phyloP scores from a whole-genome alignment of 2,888 invertebrate genomes.

The Yponomeuta plumbellus region DNA sequence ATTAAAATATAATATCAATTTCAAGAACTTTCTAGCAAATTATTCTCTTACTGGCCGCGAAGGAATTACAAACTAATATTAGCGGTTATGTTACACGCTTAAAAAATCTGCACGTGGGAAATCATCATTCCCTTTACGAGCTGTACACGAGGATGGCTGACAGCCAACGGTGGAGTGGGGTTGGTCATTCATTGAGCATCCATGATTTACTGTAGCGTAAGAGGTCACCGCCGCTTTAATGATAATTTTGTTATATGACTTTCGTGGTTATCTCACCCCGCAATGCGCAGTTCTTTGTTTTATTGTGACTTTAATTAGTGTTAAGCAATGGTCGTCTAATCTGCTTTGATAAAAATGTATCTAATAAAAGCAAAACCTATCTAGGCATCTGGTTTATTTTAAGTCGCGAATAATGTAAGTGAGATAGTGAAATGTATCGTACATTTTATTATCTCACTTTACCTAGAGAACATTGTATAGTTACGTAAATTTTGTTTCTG shows the following conservation, averaged over 20 bases:
- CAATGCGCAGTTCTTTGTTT: neutral
- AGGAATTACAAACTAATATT: neutral
- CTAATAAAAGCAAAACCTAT: too few relatives aligned
- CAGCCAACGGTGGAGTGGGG: neutral
- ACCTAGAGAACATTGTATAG: too few relatives aligned
- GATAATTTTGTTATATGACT: neutral
- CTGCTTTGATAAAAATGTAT: neutral
- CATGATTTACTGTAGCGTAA: neutral
- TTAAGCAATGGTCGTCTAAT: neutral
- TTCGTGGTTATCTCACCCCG: neutral
- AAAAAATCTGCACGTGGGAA: neutral
- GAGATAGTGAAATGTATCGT: too few relatives aligned
- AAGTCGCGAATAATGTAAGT: too few relatives aligned
- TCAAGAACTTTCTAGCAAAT: too few relatives aligned
- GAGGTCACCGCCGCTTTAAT: neutral
- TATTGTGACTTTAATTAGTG: neutral
- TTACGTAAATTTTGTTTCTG: too few relatives aligned
- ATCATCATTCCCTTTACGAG: neutral
- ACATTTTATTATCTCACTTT: too few relatives aligned
- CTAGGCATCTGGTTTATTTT: too few relatives aligned
- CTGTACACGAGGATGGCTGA: neutral
- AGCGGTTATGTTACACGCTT: neutral
- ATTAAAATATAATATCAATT: too few relatives aligned
- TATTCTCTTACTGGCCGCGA: neutral
- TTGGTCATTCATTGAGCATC: neutral